phyloP scores from a whole-genome alignment of 2,797 vertebrate species.

The Mormyrops attenuatus region DNA sequence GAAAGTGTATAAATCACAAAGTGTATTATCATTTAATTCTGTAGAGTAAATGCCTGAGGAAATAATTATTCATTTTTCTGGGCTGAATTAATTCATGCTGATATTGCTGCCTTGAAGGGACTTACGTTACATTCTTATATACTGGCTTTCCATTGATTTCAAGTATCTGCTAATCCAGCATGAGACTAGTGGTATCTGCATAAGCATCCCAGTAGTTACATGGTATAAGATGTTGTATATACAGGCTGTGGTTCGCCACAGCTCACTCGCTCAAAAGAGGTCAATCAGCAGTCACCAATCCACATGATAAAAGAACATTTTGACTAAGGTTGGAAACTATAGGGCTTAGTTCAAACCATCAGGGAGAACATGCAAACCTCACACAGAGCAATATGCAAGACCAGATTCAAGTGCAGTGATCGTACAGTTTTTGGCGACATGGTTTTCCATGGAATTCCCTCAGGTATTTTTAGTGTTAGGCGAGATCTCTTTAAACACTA shows the following conservation, averaged over 20 bases:
- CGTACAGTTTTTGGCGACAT: neutral
- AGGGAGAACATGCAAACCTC: neutral
- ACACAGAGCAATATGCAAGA: neutral
- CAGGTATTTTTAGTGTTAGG: neutral
- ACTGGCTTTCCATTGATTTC: neutral
- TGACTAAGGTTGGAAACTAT: neutral
- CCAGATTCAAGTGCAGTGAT: neutral
- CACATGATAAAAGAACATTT: neutral
- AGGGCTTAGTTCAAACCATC: neutral
- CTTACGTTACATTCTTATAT: neutral
- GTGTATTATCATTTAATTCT: neutral
- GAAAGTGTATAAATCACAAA: neutral
- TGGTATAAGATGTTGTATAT: neutral
- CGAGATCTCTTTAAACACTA: neutral
- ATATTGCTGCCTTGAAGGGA: conserved; percentile 4
- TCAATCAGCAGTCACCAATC: neutral
- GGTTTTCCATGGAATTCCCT: neutral
- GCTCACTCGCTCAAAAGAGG: neutral
- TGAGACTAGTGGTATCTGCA: neutral
- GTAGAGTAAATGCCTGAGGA: neutral
- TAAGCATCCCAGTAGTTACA: neutral
- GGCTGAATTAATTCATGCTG: neutral
- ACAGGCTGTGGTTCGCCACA: neutral
- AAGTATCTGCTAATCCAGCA: neutral
- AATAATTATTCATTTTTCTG: neutral